Conservation (phyloP, 2,113 vertebrate species). For the Indicator maculatus region DNA sequence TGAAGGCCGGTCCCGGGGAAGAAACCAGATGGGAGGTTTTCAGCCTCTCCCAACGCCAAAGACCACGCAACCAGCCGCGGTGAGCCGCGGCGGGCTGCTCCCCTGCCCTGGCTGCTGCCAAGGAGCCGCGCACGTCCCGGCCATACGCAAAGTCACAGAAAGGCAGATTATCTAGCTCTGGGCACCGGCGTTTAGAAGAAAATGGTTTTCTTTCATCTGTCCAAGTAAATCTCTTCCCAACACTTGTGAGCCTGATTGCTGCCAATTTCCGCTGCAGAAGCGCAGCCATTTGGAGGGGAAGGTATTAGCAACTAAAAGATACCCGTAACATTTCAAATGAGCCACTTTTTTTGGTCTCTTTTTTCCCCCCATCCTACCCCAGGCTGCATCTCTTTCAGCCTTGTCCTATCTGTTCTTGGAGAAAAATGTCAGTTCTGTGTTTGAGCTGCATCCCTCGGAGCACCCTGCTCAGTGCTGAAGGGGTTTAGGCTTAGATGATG, state of each 20-base stretch:
- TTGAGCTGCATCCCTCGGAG: background rate
- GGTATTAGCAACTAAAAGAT: conserved; percentile 59
- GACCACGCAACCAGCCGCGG: too few species aligned
- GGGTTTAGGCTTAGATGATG: background rate
- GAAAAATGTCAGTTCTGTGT: background rate
- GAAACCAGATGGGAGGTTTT: background rate
- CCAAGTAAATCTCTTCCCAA: conserved; percentile 69
- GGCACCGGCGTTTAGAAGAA: conserved; percentile 51
- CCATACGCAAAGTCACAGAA: background rate
- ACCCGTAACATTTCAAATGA: conserved; percentile 53
- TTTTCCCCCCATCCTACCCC: background rate
- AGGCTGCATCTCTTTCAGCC: background rate
- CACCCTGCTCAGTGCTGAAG: background rate
- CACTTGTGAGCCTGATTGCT: conserved; percentile 72
- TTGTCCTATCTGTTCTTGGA: background rate
- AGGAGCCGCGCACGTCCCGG: conserved; percentile 10
- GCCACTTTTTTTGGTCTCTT: background rate
- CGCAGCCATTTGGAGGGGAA: conserved; percentile 46
- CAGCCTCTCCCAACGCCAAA: background rate
- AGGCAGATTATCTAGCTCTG: conserved; percentile 34
- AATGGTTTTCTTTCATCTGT: conserved; percentile 72
- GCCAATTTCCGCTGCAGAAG: conserved; percentile 69
- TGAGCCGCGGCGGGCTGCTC: background rate
- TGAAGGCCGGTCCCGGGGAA: background rate
- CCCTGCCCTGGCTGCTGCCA: background rate